phyloP scores from a whole-genome alignment of 2,113 vertebrate species.

The Cebidichthys violaceus region DNA sequence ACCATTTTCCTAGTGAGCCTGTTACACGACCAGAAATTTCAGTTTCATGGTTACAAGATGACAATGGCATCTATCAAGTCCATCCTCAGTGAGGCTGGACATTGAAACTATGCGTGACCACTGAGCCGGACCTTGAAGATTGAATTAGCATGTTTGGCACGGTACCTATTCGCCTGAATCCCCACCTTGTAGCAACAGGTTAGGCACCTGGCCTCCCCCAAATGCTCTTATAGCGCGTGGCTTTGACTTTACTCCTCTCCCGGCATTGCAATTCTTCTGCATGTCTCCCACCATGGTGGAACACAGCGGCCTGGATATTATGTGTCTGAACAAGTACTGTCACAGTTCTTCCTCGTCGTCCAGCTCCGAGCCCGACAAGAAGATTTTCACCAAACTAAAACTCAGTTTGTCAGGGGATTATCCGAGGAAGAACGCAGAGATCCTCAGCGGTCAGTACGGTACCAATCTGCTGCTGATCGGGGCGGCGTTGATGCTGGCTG shows the following conservation, averaged over 20 bases:
- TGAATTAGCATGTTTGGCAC: conserved; percentile 80
- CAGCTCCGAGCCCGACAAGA: conserved; percentile 79
- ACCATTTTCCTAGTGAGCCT: conserved; percentile 64
- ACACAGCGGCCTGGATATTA: conserved; percentile 78
- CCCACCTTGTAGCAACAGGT: conserved; percentile 67
- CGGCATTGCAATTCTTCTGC: conserved; percentile 32
- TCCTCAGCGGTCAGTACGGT: conserved; percentile 95
- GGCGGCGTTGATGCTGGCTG: conserved; percentile 90
- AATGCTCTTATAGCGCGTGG: conserved; percentile 70
- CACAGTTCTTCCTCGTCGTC: conserved; percentile 74
- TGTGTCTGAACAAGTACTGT: conserved; percentile 81
- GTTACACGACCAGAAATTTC: conserved; percentile 62
- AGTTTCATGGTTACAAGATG: conserved; percentile 65
- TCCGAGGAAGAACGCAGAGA: conserved; percentile 91
- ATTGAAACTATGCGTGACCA: conserved; percentile 62
- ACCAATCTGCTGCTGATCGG: conserved; percentile 93
- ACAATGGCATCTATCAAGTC: conserved; percentile 69
- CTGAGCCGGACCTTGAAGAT: conserved; percentile 70
- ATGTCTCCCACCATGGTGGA: conserved; percentile 78
- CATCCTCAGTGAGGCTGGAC: conserved; percentile 57
- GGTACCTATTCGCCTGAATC: conserved; percentile 65
- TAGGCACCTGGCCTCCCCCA: conserved; percentile 62
- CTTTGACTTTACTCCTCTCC: conserved; percentile 40
- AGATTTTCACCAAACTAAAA: conserved; percentile 73
- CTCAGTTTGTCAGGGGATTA: conserved; percentile 79